A percentile compares a stretch with the other conserved stretches of the same genome.
Conservation (phyloP, 2,888 invertebrate genomes). For the Drosophila falleni region DNA sequence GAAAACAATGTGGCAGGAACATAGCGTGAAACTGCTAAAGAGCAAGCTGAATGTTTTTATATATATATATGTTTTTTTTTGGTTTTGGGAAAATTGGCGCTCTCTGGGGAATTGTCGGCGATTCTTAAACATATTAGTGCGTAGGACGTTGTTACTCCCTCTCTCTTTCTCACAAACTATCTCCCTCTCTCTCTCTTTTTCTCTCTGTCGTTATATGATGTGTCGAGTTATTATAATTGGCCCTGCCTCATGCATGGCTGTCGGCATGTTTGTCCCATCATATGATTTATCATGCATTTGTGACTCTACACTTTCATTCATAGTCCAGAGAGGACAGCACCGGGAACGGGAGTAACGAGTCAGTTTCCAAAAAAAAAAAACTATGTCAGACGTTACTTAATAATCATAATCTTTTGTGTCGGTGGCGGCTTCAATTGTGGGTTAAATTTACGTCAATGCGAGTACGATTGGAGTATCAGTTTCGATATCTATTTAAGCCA, state of each 20-base stretch:
- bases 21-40: conserved; percentile 66
- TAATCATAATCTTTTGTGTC: conserved; percentile 71
- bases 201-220: conserved; percentile 20
- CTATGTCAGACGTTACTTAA: conserved; percentile 79
- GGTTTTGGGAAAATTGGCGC: conserved; percentile 60
- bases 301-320: conserved; percentile 81
- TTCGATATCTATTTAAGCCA: conserved; percentile 61
- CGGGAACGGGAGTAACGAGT: conserved; percentile 14
- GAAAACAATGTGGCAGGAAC: conserved; percentile 41
- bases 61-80: no score
- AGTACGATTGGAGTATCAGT: conserved; percentile 26
- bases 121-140: conserved; percentile 48
- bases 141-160: conserved; percentile 54
- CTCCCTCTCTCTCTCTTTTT: conserved; percentile 4
- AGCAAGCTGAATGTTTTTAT: conserved; percentile 45
- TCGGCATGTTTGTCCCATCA: conserved; percentile 81
- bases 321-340: conserved; percentile 1
- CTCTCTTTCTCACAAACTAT: conserved; percentile 4
- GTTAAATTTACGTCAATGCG: conserved; percentile 43
- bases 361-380: conserved; percentile 46
- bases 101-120: conserved; percentile 62
- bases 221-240: conserved; percentile 59
- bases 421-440: conserved; percentile 64
- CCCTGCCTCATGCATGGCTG: conserved; percentile 67
- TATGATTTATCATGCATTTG: conserved; percentile 83